Percentiles rank a stretch among this genome's conserved stretches.
Evolutionary conservation across 2,113 vertebrate genomes (phyloP).

Genomic region (Malurus cyaneus): DNA sequence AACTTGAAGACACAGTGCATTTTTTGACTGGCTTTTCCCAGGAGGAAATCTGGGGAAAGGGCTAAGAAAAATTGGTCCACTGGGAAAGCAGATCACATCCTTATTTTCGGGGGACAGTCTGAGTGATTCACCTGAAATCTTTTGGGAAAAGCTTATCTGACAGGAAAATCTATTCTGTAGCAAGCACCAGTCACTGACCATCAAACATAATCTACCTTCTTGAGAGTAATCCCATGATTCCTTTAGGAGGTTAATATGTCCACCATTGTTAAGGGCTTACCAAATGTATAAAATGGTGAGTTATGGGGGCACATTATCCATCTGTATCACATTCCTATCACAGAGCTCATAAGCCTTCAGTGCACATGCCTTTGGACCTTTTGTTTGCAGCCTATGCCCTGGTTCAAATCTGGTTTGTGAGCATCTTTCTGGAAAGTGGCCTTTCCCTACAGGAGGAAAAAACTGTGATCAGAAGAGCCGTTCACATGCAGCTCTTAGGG

Average conservation of each 20-base stretch:
- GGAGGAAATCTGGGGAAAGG: not conserved
- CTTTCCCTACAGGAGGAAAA: not conserved
- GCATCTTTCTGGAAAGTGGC: not conserved
- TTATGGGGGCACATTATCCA: not conserved
- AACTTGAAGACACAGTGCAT: not conserved
- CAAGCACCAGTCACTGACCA: not conserved
- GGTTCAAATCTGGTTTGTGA: not conserved
- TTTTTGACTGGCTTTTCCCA: not conserved
- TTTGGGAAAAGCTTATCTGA: not conserved
- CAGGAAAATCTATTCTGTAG: not conserved
- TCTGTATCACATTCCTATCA: not conserved
- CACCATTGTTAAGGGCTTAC: not conserved
- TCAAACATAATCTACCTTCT: not conserved
- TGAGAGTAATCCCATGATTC: not conserved
- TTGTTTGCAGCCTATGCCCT: not conserved
- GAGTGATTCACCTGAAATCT: not conserved
- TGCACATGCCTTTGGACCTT: not conserved
- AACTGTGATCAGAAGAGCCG: not conserved
- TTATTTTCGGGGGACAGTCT: not conserved
- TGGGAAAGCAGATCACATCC: not conserved
- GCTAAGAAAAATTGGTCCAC: not conserved
- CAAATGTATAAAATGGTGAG: not conserved
- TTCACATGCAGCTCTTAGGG: not conserved
- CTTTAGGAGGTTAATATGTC: accelerated
- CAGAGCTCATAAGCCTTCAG: not conserved